A percentile compares a stretch with the other conserved stretches of the same genome.
Evolutionary conservation across 2,888 invertebrate species (phyloP).

Genomic region (Amphipoea lucens): DNA sequence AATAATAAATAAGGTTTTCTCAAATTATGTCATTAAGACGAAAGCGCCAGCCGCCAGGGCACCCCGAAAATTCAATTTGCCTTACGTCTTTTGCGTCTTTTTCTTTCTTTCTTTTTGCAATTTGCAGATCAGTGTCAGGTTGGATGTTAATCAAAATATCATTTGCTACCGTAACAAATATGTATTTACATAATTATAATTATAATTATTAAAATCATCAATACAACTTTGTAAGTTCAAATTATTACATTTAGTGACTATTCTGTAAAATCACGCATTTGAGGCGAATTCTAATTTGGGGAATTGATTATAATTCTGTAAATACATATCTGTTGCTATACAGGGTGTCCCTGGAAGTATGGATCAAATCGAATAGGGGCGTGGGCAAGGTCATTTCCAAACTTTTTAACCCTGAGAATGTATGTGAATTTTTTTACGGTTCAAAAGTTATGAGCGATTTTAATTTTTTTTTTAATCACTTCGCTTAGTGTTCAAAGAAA

Average conservation of each 20-base stretch:
- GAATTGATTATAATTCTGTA: too few relatives aligned
- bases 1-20: background rate
- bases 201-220: background rate
- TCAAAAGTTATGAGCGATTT: too few relatives aligned
- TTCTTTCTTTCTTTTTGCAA: background rate
- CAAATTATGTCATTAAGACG: background rate
- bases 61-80: background rate
- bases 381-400: too few relatives aligned
- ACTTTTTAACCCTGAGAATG: too few relatives aligned
- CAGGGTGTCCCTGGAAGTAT: too few relatives aligned
- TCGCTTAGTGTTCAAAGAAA: too few relatives aligned
- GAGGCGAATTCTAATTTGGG: background rate
- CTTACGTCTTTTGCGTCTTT: background rate
- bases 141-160: background rate
- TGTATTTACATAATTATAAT: background rate
- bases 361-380: too few relatives aligned
- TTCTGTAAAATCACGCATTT: background rate
- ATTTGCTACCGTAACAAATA: background rate
- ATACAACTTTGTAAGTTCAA: background rate
- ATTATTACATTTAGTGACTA: background rate
- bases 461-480: too few relatives aligned
- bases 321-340: too few relatives aligned
- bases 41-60: too few relatives aligned
- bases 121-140: background rate
- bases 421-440: too few relatives aligned